Base-by-base conservation (phyloP, 2,888 invertebrate species). In the Drosophila melanosoma region DNA sequence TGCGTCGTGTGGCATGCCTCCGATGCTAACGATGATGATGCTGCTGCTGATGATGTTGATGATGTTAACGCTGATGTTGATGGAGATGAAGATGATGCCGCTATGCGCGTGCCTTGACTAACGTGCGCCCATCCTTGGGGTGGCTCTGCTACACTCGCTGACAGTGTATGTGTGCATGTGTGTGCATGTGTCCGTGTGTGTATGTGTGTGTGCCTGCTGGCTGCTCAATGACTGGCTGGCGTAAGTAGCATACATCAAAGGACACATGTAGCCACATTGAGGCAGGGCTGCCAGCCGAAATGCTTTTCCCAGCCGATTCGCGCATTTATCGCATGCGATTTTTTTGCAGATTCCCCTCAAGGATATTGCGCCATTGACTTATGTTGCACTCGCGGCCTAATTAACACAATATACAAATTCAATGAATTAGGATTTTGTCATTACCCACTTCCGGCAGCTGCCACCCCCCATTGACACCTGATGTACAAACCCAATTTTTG, bases 21-120 rank as follows among this genome's bases (percentile, higher is more conserved):
- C 40, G n/a, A n/a, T 72, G 33, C 62, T 54, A 40, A 67, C 26
- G 61, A 67, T 52, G 59, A 51, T 58, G 38, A 51, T 62, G 75
- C 53, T 61, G 59, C 65, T 52, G 59, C 48, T 58, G 38, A 42
- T 62, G 75, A 56, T 61, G 59, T 63, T 45, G 52, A 29, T 49
- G 45, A 59, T 59, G 67, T 48, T 40, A 35, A n/a, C 58, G 53
- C 3, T 49, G 65, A 3, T 65, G 66, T 33, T 64, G 68, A 29
- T 65, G 62, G 51, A 33, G 69, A 69, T 75, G 75, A 71, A 77
- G 81, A 85, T 82, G 83, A 71, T 75, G 87, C 76, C 72, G 83
- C 75, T 82, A 76, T 87, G 91, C 90, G 90, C 91, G 89, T 88
- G 90, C 82, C 88, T 87, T 80, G 71, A 74, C 81, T 72, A 66